A percentile compares a stretch with the other conserved stretches of the same genome.
Evolutionary conservation across 2,888 invertebrate genomes (phyloP).

Genomic region (Erpobdella octoculata): DNA sequence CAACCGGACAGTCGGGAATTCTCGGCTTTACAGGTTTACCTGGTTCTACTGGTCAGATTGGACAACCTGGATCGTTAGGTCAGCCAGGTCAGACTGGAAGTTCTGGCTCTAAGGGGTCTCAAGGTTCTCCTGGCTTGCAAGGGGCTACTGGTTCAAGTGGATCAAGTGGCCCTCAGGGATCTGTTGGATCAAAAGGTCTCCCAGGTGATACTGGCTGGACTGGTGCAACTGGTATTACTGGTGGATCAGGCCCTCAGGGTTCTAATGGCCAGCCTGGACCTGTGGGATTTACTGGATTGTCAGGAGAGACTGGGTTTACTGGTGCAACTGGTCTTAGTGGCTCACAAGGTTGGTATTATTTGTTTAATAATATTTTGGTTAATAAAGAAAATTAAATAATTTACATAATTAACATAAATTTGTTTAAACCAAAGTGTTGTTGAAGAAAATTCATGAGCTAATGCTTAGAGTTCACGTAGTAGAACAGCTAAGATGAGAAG

Average conservation of each 20-base stretch:
- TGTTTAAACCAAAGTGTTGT: not conserved
- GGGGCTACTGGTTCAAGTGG: slow-evolving; percentile 29
- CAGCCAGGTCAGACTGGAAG: not conserved
- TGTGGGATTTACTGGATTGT: slow-evolving; percentile 37
- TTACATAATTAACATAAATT: not conserved
- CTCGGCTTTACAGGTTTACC: slow-evolving; percentile 6
- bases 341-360: slow-evolving; percentile 13
- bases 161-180: slow-evolving; percentile 28
- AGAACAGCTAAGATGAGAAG: too few relatives aligned
- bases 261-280: slow-evolving; percentile 55
- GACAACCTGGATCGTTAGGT: slow-evolving; percentile 23
- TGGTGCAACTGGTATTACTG: slow-evolving; percentile 29
- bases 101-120: slow-evolving; percentile 3
- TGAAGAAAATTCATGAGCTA: too few relatives aligned
- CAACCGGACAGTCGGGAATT: slow-evolving; percentile 10
- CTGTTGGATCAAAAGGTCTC: slow-evolving; percentile 28
- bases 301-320: slow-evolving; percentile 35
- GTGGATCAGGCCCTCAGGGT: slow-evolving; percentile 29
- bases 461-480: too few relatives aligned
- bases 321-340: slow-evolving; percentile 30
- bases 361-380: not conserved
- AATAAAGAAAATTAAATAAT: not conserved
- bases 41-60: slow-evolving; percentile 22
- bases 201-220: slow-evolving; percentile 30
- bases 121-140: slow-evolving; percentile 21